Conservation (phyloP, 2,797 vertebrate species). For the Ibycter americanus region DNA sequence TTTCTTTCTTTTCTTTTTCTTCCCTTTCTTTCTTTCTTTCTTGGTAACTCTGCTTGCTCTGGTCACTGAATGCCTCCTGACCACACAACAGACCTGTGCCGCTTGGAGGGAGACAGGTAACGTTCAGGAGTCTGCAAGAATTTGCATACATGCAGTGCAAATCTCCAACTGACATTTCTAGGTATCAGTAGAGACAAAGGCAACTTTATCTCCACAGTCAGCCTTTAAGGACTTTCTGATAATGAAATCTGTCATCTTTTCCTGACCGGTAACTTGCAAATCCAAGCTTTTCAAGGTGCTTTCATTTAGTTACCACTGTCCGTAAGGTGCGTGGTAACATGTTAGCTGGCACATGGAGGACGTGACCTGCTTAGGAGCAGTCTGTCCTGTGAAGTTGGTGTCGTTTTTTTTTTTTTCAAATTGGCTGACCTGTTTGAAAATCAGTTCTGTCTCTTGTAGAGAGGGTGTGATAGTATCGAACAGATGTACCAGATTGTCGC, state of each 20-base stretch:
- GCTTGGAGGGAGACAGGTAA: background rate
- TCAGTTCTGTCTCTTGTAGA: background rate
- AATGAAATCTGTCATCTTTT: slow-evolving; percentile 14
- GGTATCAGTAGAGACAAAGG: background rate
- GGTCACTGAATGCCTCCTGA: background rate
- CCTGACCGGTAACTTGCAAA: background rate
- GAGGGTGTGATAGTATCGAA: background rate
- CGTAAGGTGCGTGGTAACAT: background rate
- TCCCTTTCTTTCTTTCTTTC: background rate
- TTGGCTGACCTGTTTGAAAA: slow-evolving; percentile 36
- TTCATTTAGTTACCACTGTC: background rate
- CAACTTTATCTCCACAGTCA: background rate
- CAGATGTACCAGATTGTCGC: slow-evolving; percentile 5
- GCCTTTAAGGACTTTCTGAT: background rate
- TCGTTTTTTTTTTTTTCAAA: background rate
- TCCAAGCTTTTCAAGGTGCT: background rate
- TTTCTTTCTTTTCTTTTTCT: background rate
- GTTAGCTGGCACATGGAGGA: background rate
- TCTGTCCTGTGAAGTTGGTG: background rate
- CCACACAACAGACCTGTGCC: background rate
- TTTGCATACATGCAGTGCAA: background rate
- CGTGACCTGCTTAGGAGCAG: background rate
- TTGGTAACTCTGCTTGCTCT: background rate
- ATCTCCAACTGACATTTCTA: background rate
- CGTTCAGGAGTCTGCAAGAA: background rate